Evolutionary conservation across 92 coral and sea anemone species (phyloP), one percentile per base, ranked within the genome.

Genomic region (Parazoanthus darwini): DNA sequence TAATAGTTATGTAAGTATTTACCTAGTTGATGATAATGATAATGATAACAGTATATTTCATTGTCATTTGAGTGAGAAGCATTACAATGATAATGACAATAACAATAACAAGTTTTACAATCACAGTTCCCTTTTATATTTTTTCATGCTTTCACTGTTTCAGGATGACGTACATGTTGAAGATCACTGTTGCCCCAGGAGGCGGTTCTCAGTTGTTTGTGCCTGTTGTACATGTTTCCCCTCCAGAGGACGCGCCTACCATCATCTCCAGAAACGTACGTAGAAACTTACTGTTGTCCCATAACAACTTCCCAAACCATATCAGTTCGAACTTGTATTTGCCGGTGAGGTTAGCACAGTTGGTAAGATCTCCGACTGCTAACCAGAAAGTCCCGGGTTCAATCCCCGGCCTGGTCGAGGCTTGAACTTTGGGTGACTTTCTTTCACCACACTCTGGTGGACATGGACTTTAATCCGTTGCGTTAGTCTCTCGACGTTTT

Each of bases 201-300:
- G 56, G 9, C 66, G 76, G 59, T 36, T 36, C 6, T 82, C 58
- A 42, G 44, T 82, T n/a, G 16, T 42, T 54, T 82, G 74, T 63
- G 29, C n/a, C 22, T 80, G 76, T n/a, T 82, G 86, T 37, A n/a
- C n/a, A 11, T 65, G 76, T 46, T 29, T 56, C 5, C 25, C 46
- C 46, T 37, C 20, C 48, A 82, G 33, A 82, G 74, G 44, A 22
- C 51, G 58, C 2, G 25, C 86, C 46, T 82, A 66, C 36, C 86
- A n/a, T 9, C 23, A 82, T 66, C 35, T 82, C 74, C 74, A 82
- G 37, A 66, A 38, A 44, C n/a, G 86, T 82, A 66, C 6, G 85
- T 81, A 33, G 1, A 58, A 7, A 8, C 6, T 33, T 16, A 59
- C 20, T 18, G n/a, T 6, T 38, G 3, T 37, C 8, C 20, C 14